Evolutionary conservation across 2,113 vertebrate species (phyloP).

Genomic region (Eptatretus burgeri): DNA sequence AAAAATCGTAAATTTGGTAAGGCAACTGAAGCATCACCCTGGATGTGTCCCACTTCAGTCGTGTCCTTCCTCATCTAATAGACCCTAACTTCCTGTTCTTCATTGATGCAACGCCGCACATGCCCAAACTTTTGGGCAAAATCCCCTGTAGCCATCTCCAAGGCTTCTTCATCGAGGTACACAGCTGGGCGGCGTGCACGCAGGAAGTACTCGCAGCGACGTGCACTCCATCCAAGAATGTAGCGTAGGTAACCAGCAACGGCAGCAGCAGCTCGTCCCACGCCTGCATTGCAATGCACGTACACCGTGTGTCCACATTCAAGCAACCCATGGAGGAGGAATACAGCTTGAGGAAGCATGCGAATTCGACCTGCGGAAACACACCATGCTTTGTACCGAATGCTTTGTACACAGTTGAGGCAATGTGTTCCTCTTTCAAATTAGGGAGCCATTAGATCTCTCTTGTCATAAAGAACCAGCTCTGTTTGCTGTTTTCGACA

Average conservation of each 20-base stretch:
- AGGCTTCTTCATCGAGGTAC: constrained; percentile 68
- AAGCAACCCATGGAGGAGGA: constrained; percentile 47
- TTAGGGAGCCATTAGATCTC: too few species aligned
- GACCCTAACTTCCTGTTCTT: too few species aligned
- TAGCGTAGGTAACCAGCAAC: constrained; percentile 66
- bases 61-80: too few species aligned
- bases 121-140: constrained; percentile 65
- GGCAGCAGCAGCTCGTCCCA: constrained; percentile 54
- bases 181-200: constrained; percentile 35
- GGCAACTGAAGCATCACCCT: too few species aligned
- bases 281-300: constrained; percentile 74
- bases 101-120: too few species aligned
- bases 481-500: too few species aligned
- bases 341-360: constrained; percentile 82
- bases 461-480: too few species aligned
- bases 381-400: too few species aligned
- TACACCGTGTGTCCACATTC: constrained; percentile 66
- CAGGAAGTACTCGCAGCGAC: constrained; percentile 65
- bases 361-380: constrained; percentile 39
- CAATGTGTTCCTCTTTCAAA: too few species aligned
- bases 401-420: too few species aligned
- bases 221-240: constrained; percentile 40
- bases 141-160: constrained; percentile 34
- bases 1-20: too few species aligned
- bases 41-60: too few species aligned